Base-by-base conservation (phyloP, 2,888 invertebrate genomes). In the Cheilosia impressa region DNA sequence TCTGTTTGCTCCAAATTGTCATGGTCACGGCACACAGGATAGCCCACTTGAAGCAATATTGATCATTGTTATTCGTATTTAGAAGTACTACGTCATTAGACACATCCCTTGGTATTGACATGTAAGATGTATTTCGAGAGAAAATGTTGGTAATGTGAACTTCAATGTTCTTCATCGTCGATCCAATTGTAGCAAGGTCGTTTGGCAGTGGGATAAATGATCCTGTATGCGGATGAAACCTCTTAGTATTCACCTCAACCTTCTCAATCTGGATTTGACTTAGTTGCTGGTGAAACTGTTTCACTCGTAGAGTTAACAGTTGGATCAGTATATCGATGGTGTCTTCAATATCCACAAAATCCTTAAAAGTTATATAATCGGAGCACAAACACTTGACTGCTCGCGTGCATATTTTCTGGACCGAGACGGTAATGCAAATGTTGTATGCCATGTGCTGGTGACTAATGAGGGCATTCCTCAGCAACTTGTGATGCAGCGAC, bases 21-120 rank as follows among this genome's bases (percentile, higher is more conserved):
- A 10, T 10, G 10, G 41, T 15, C 13, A 17, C 41, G 13, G 27
- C 66, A 13, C 17, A 27, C n/a, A 69, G n/a, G 2, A 69, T 10
- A 0, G 68, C 57, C 31, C 57, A 69, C 22, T 57, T 57, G 10
- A 69, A 69, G 17, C 31, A 57, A 38, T 47, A 57, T 15, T 47
- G 45, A 22, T 69, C 45, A 9, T 69, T 1, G 34, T 31, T 69
- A 0, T 10, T 19, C 6, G 34, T 45, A 31, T 69, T 69, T 7
- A 69, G 34, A 15, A 69, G 43, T 9, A 45, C 31, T 4, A n/a
- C n/a, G 34, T 53, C 3, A 13, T 19, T 2, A 15, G 4, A 22
- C 10, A 50, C 9, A 19, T 50, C 50, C 22, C 9, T 13, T 19
- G 50, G 50, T 10, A 50, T 22, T 3, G 50, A 13, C 19, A 50